Percentiles rank a stretch among this genome's conserved stretches.
These are phyloP conservation scores for Nesospiza acunhae DNA, from an alignment of 2,113 vertebrate genomes.

Conservation along the genomic window DNA sequence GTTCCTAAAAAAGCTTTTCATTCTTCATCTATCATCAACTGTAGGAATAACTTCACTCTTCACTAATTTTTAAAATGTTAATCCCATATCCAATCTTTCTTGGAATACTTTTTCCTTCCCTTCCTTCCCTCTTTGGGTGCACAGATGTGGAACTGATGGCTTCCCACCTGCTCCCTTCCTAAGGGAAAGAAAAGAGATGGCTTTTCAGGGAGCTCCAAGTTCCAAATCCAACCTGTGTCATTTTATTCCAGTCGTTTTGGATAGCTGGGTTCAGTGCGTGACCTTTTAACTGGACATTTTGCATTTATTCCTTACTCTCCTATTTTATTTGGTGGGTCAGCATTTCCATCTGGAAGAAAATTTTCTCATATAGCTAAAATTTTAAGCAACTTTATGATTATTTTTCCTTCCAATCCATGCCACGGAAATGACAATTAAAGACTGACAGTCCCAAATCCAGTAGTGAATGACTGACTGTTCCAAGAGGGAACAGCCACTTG, in stretches of 20 bases:
- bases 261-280: neutral
- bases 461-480: neutral
- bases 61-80: neutral
- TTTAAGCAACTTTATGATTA: neutral
- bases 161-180: neutral
- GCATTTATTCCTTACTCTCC: neutral
- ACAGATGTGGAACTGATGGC: neutral
- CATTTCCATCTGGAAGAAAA: neutral
- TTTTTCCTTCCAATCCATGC: neutral
- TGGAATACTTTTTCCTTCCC: neutral
- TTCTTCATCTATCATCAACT: neutral
- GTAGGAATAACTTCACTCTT: neutral
- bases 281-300: neutral
- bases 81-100: neutral
- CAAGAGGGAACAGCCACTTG: neutral
- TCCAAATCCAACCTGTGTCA: neutral
- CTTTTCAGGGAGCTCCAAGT: neutral
- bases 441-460: neutral
- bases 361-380: neutral
- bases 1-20: neutral
- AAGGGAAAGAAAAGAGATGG: neutral
- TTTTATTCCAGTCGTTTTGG: neutral
- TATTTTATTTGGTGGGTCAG: neutral
- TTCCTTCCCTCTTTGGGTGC: neutral
- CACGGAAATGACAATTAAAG: neutral